These are phyloP conservation scores for Eulemur coronatus DNA, from an alignment of 2,797 vertebrate genomes.

Conservation along the genomic window DNA sequence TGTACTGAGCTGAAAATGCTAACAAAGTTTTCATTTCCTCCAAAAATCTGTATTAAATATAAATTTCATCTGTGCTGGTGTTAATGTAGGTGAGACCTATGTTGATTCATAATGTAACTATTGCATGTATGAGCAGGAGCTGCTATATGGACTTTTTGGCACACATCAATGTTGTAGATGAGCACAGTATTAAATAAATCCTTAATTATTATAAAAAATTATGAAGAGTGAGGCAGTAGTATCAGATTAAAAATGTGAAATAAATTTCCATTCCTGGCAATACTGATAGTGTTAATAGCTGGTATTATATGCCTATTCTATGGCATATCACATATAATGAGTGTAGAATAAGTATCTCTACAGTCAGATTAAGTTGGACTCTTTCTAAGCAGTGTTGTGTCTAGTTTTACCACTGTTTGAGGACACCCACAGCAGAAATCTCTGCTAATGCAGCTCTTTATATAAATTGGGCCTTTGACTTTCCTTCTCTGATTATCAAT, in stretches of 20 bases:
- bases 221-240: background rate
- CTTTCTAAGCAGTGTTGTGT: background rate
- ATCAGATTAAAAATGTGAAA: conserved; percentile 17
- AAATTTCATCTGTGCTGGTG: background rate
- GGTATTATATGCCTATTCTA: background rate
- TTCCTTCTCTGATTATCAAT: background rate
- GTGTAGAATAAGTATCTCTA: background rate
- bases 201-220: background rate
- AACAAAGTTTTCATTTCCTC: background rate
- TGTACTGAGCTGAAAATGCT: background rate
- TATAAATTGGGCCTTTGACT: background rate
- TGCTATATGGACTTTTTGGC: background rate
- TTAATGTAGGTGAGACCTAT: background rate
- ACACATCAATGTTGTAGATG: background rate
- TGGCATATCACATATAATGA: background rate
- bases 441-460: background rate
- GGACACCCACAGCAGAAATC: background rate
- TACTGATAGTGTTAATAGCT: background rate
- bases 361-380: background rate
- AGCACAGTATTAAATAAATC: background rate
- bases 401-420: background rate
- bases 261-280: conserved; percentile 23
- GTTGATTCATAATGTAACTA: background rate
- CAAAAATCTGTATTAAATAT: background rate
- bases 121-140: background rate